Base-by-base conservation (phyloP, 2,113 vertebrate species). In the Tetraodon nigroviridis region DNA sequence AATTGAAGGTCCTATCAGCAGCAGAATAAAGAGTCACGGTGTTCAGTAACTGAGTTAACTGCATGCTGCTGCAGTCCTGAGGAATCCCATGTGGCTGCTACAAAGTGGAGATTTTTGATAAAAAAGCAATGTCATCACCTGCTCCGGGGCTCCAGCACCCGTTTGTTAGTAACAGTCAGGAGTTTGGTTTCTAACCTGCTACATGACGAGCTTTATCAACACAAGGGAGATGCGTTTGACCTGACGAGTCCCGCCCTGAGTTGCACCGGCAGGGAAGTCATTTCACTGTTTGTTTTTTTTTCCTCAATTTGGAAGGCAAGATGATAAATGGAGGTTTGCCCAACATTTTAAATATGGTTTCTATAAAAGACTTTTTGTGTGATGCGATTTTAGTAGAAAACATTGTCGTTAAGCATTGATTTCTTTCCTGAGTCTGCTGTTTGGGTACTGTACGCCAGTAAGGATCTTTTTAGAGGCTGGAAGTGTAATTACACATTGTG, bases 401-500 rank as follows among this genome's bases (percentile, higher is more conserved):
- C 29, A 73, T 61, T 61, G 40, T 6, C 63, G 65, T 72, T 55
- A 75, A 75, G 65, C 69, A 48, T 57, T 69, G 72, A 75, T 74
- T 53, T 78, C 79, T 67, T 80, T 84, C 83, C 86, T 86, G 83
- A 88, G 78, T 80, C 46, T 58, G 76, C 75, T 61, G 57, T 58
- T 27, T 42, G 24, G 75, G 51, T 54, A 72, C 56, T 58, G 51
- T 27, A 12, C 41, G 51, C 51, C 55, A 48, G 42, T 42, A 19
- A 17, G 13, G 45, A 19, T 44, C 40, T 22, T 46, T 19, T 48
- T 11, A 55, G 48, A 80, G 7, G 18, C 2, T 57, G 44, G 47
- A 65, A 52, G 42, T 54, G 47, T 48, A 20, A 54, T 57, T 29
- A 53, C 42, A 57, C 29, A 13, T 79, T 84, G 84, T 79, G 80